phyloP scores from a whole-genome alignment of 2,797 vertebrate species.

The Brachyrhaphis roseni region DNA sequence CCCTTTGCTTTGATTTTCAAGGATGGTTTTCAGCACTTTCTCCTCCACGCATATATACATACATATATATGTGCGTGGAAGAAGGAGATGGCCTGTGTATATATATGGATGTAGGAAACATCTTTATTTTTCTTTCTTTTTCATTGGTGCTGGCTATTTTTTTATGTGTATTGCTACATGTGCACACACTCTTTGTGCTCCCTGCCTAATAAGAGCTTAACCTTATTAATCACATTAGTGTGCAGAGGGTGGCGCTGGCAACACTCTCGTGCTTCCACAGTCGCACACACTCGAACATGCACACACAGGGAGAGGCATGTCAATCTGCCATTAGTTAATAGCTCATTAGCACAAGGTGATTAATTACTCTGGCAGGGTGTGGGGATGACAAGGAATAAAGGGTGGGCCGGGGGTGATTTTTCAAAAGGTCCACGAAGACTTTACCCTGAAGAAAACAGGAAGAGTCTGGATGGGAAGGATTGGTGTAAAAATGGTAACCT shows the following conservation, averaged over 20 bases:
- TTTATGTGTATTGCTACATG: conserved; percentile 26
- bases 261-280: conserved; percentile 53
- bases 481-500: conserved; percentile 41
- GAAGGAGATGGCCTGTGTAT: too few species aligned
- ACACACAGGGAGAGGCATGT: conserved; percentile 70
- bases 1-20: neutral
- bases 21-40: neutral
- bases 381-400: conserved; percentile 57
- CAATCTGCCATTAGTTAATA: conserved; percentile 81
- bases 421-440: conserved; percentile 53
- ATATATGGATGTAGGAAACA: conserved; percentile 21
- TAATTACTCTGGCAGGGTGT: conserved; percentile 76
- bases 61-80: too few species aligned
- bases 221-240: conserved; percentile 79
- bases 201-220: conserved; percentile 74
- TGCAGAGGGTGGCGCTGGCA: conserved; percentile 61
- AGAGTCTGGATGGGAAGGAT: conserved; percentile 7
- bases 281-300: conserved; percentile 52
- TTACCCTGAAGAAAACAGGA: conserved; percentile 40
- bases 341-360: conserved; percentile 81
- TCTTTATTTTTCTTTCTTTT: conserved; percentile 17
- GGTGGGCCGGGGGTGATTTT: conserved; percentile 10
- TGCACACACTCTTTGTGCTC: conserved; percentile 49
- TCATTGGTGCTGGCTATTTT: neutral
- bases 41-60: neutral